These are phyloP conservation scores for Scrobipalpa costella DNA, from an alignment of 2,888 invertebrate species.

Conservation along the genomic window DNA sequence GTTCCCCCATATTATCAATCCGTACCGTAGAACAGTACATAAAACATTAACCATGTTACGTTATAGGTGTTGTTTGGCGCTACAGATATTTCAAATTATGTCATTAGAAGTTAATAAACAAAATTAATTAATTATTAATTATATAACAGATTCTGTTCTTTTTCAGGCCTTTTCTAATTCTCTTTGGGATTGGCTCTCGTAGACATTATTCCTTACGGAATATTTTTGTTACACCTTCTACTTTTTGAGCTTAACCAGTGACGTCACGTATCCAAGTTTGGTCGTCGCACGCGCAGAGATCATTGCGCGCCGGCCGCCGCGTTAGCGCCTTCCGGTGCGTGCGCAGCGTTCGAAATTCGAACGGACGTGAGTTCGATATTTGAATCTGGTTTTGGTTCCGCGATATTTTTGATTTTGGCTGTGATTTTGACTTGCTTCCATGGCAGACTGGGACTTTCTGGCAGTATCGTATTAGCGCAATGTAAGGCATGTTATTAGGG, in stretches of 20 bases:
- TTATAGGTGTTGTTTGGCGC: too few species aligned
- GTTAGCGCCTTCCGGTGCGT: conserved; percentile 67
- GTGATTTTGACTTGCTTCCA: neutral
- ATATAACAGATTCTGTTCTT: too few species aligned
- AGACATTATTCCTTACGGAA: too few species aligned
- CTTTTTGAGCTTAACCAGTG: neutral
- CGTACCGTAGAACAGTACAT: too few species aligned
- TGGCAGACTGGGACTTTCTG: neutral
- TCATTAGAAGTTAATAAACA: too few species aligned
- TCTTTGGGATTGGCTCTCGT: too few species aligned
- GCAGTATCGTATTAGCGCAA: neutral
- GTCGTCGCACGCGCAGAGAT: conserved; percentile 17
- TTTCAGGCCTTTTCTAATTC: too few species aligned
- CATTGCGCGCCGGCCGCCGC: conserved; percentile 43
- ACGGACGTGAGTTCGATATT: conserved; percentile 56
- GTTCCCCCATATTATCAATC: too few species aligned
- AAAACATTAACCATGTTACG: too few species aligned
- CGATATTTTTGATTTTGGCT: conserved; percentile 23
- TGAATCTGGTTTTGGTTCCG: conserved; percentile 46
- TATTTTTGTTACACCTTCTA: neutral
- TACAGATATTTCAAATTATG: too few species aligned
- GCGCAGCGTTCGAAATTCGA: conserved; percentile 54
- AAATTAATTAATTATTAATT: too few species aligned
- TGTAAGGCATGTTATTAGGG: too few species aligned
- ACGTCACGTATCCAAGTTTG: conserved; percentile 4